Evolutionary conservation across 64 coral and sea anemone genomes (phyloP).

Genomic region (Catalaphyllia jardinei): DNA sequence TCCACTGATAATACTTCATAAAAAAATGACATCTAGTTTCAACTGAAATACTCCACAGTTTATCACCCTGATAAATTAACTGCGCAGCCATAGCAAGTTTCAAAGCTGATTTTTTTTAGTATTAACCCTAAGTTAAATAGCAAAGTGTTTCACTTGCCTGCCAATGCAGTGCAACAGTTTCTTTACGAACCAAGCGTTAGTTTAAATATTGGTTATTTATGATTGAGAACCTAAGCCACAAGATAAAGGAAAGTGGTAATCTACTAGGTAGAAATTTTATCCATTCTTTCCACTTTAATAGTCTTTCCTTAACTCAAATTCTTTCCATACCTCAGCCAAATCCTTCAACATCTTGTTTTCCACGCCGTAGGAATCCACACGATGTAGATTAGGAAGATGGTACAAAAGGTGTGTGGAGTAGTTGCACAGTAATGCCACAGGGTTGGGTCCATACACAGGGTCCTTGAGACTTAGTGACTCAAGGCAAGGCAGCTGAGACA

Average conservation of each 20-base stretch:
- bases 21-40: too few species aligned
- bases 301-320: not conserved
- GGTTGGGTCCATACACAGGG: slow-evolving; percentile 93
- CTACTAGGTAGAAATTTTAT: not conserved
- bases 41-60: too few species aligned
- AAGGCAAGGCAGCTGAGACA: slow-evolving; percentile 72
- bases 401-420: slow-evolving; percentile 91
- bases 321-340: slow-evolving; percentile 72
- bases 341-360: slow-evolving; percentile 83
- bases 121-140: too few species aligned
- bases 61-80: too few species aligned
- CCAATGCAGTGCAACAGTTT: too few species aligned
- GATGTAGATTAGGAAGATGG: slow-evolving; percentile 77
- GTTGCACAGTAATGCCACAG: slow-evolving; percentile 89
- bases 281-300: not conserved
- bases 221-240: not conserved
- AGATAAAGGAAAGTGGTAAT: too few species aligned
- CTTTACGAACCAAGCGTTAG: too few species aligned
- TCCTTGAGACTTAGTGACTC: slow-evolving; percentile 80
- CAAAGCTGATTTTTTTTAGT: too few species aligned
- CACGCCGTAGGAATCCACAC: slow-evolving; percentile 88
- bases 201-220: too few species aligned
- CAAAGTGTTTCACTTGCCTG: too few species aligned
- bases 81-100: too few species aligned
- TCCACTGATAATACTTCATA: too few species aligned